A percentile compares a stretch with the other conserved stretches of the same genome.
Conservation (phyloP, 2,888 invertebrate species). For the Tachina grossa region DNA sequence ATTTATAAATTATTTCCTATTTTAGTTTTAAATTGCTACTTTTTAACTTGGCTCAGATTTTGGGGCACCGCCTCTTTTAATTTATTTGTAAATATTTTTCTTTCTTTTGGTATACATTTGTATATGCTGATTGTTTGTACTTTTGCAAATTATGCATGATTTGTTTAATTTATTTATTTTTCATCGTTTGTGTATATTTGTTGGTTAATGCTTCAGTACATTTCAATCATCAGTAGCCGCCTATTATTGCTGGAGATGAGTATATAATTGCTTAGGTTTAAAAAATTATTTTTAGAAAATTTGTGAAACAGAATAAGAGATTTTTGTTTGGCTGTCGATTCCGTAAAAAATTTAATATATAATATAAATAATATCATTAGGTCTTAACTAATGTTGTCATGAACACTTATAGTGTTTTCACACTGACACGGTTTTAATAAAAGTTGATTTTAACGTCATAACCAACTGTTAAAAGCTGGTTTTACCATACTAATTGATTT, state of each 20-base stretch:
- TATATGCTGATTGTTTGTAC: neutral
- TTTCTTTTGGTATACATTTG: neutral
- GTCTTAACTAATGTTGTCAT: too few species aligned
- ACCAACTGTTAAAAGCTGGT: too few species aligned
- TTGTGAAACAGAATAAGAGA: too few species aligned
- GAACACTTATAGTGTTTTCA: too few species aligned
- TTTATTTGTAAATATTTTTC: neutral
- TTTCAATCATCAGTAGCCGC: constrained; percentile 52
- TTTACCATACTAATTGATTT: too few species aligned
- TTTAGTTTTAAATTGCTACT: constrained; percentile 10
- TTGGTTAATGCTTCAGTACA: neutral
- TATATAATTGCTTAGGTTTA: neutral
- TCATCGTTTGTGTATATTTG: neutral
- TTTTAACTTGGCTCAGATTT: constrained; percentile 24
- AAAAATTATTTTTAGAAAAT: too few species aligned
- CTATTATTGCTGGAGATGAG: constrained; percentile 30
- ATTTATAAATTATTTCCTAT: constrained; percentile 30
- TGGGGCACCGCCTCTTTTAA: constrained; percentile 50
- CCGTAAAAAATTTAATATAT: too few species aligned
- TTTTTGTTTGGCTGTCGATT: too few species aligned
- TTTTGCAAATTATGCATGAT: constrained; percentile 49
- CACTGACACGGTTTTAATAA: too few species aligned
- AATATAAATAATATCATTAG: too few species aligned
- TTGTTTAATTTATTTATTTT: neutral
- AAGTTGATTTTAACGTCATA: too few species aligned